These are phyloP conservation scores for Riparia riparia DNA, from an alignment of 2,113 vertebrate genomes.

Conservation along the genomic window DNA sequence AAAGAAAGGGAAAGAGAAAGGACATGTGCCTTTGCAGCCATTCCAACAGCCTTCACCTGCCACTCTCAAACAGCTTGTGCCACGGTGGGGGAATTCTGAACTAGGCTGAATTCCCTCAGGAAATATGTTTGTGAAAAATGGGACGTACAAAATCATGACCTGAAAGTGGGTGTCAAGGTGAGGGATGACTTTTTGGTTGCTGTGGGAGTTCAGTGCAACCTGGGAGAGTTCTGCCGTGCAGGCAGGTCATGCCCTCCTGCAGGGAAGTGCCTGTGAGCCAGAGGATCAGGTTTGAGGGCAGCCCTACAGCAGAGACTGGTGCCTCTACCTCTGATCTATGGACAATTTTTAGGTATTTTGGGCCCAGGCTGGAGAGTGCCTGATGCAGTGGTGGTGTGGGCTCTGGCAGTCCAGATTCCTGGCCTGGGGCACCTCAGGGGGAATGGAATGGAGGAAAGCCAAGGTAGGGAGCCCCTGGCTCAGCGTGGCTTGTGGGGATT, in stretches of 20 bases:
- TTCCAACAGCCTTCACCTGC: neutral
- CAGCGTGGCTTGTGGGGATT: rapidly evolving
- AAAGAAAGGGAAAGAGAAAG: neutral
- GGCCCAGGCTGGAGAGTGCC: neutral
- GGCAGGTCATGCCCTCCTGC: neutral
- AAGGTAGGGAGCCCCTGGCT: neutral
- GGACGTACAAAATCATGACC: neutral
- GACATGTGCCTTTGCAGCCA: neutral
- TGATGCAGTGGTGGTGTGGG: rapidly evolving
- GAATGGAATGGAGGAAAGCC: neutral
- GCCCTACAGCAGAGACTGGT: rapidly evolving
- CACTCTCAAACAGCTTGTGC: neutral
- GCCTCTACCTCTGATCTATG: neutral
- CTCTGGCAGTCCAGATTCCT: neutral
- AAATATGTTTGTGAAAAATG: neutral
- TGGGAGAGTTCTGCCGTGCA: neutral
- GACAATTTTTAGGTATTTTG: neutral
- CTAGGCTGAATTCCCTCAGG: neutral
- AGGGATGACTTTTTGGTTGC: neutral
- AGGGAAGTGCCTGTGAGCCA: rapidly evolving
- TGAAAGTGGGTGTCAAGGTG: conserved; percentile 11
- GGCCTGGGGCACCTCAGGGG: rapidly evolving
- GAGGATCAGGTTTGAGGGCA: neutral
- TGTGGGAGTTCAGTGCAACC: neutral
- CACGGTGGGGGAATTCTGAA: neutral